phyloP scores from a whole-genome alignment of 2,113 vertebrate species.

The Chinchilla lanigera region DNA sequence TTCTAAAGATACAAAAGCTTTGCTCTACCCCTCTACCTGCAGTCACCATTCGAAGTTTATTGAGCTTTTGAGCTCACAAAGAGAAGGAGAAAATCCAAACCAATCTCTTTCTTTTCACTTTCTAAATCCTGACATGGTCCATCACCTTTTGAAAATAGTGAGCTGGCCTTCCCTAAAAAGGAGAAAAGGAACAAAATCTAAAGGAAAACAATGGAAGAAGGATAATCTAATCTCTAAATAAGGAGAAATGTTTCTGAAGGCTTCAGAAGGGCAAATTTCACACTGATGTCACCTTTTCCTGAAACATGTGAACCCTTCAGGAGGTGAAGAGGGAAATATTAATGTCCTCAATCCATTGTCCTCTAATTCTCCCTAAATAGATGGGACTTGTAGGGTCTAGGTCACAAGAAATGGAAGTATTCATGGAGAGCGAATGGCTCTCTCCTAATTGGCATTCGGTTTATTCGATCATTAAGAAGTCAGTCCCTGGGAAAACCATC shows the following conservation, averaged over 20 bases:
- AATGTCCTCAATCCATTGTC: constrained; percentile 79
- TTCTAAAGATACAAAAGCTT: constrained; percentile 85
- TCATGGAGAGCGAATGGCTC: constrained; percentile 66
- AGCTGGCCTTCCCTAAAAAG: constrained; percentile 84
- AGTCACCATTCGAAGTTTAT: constrained; percentile 84
- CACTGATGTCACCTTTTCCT: constrained; percentile 93
- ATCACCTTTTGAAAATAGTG: constrained; percentile 92
- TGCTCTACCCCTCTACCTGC: constrained; percentile 85
- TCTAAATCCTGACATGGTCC: constrained; percentile 93
- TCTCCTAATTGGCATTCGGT: constrained; percentile 48
- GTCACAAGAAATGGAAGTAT: constrained; percentile 62
- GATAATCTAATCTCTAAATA: constrained; percentile 95
- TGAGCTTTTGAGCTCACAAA: constrained; percentile 86
- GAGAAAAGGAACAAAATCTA: constrained; percentile 90
- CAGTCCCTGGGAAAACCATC: constrained; percentile 61
- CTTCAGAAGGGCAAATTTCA: constrained; percentile 89
- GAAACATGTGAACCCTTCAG: constrained; percentile 80
- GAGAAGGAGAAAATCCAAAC: constrained; percentile 85
- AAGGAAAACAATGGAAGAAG: constrained; percentile 88
- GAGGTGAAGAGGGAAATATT: constrained; percentile 83
- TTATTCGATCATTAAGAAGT: constrained; percentile 15
- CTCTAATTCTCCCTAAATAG: constrained; percentile 76
- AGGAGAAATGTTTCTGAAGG: constrained; percentile 90
- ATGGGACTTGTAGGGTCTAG: constrained; percentile 76
- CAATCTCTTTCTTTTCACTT: constrained; percentile 89